Evolutionary conservation across 2,113 vertebrate species (phyloP), one percentile per base, ranked within the genome.

Genomic region (Pogonocichla stellata): DNA sequence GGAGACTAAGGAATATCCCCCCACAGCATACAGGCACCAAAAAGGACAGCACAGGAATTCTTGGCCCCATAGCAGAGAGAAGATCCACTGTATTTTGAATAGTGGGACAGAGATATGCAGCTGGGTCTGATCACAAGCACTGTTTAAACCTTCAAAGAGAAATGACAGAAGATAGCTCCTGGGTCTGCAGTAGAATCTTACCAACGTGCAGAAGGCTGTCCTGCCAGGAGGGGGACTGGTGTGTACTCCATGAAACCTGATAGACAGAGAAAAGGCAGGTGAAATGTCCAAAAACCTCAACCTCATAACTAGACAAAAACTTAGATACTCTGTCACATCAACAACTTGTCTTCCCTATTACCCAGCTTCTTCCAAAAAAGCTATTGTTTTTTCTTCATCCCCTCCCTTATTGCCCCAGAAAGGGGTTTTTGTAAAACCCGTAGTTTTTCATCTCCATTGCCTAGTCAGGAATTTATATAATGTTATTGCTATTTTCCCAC

Each of bases 191-290:
- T 2, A 72, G 36, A 17, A 60, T 90, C 97, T 93, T 96, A 99
- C 99, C 99, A 98, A 81, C 99, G 98, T 85, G 99, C 98, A 3
- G 97, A 95, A 84, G 97, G 97, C 54, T 95, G 97, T 92, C 97
- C 97, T 72, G 95, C 31, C 0, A 82, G 51, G 47, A 88, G 58
- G 1, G 94, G 98, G 80, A 99, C 98, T 88, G 98, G 95, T 86
- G 97, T 97, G 95, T 99, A 99, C 96, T 99, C 99, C 99, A 99
- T 99, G 92, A 98, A 98, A 88, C 98, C 99, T 98, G 72, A 77
- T 24, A 88, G 24, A 28, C 57, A 77, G 62, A 26, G 50, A 56
- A 58, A 33, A 69, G 16, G 45, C 31, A 73, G 48, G 18, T 72
- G 54, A 95, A 50, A 25, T 12, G 20, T 61, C 47, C 15, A 61